Evolutionary conservation across 2,797 vertebrate species (phyloP), one percentile per base, ranked within the genome.

Genomic region (Oceanodroma leucorhoa): DNA sequence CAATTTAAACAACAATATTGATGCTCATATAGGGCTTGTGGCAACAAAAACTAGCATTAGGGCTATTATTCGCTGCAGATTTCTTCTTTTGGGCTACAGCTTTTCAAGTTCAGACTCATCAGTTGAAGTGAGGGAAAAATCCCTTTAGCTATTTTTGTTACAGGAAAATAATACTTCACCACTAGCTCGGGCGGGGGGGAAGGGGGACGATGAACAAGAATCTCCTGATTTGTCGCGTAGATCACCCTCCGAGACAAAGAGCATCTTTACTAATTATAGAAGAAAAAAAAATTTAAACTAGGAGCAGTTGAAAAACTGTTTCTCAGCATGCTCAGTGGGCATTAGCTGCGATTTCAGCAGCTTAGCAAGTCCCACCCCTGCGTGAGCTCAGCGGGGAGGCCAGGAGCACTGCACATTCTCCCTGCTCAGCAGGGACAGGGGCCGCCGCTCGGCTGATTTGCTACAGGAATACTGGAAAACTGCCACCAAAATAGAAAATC

Each of bases 81-180:
- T 86, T 93, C 58, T 90, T 81, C 76, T 96, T 90, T 17, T 58
- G 80, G 87, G 62, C 83, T 82, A 85, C 66, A 72, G 82, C 38
- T 92, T 95, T 93, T 95, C 93, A 96, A 90, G 71, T 73, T 95
- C 69, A 84, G 85, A 87, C 91, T 95, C 91, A 95, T 92, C 41
- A 1, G 83, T 1, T 58, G 67, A 95, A 93, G 50, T 40, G 81
- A 92, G 50, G 85, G 73, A 95, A 97, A 96, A 95, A 95, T 96
- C 94, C 90, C 90, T 92, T 95, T n/a, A 94, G 91, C 86, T 95
- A 93, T 96, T 96, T 96, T 87, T 95, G 88, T 90, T 90, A 54
- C 86, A 94, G 96, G 95, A 95, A 96, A 97, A 96, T 85, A 94
- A 57, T 86, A 89, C 83, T 95, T 92, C 86, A 89, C 73, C 51